A percentile compares a stretch with the other conserved stretches of the same genome.
These are phyloP conservation scores for Eptesicus fuscus DNA, from an alignment of 2,113 vertebrate genomes.

Conservation along the genomic window DNA sequence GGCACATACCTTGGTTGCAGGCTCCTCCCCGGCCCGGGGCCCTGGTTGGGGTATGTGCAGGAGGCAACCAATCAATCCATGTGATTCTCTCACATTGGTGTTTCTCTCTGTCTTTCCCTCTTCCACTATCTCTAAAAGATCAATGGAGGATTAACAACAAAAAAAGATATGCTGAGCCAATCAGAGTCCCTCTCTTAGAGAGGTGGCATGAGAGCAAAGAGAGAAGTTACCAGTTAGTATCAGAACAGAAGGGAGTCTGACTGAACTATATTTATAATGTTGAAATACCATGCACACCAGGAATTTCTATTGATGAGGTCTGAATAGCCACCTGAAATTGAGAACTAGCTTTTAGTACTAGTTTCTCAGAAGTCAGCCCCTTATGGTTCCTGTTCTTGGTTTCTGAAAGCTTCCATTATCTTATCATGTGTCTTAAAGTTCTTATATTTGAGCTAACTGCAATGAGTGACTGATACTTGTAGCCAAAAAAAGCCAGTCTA, in stretches of 20 bases:
- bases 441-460: constrained; percentile 18
- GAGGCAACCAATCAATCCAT: too few relatives aligned
- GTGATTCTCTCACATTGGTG: too few relatives aligned
- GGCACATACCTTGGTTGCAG: too few relatives aligned
- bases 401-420: constrained; percentile 31
- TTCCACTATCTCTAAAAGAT: too few relatives aligned
- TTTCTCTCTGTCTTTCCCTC: too few relatives aligned
- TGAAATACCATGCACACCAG: background rate
- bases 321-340: background rate
- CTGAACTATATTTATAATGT: background rate
- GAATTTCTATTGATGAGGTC: background rate
- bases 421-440: constrained; percentile 21
- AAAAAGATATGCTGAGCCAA: background rate
- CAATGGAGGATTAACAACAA: too few relatives aligned
- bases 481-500: too few relatives aligned
- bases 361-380: background rate
- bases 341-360: background rate
- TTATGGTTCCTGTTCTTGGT: background rate
- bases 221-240: background rate
- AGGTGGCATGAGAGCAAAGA: background rate
- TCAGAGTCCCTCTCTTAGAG: background rate
- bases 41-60: too few relatives aligned
- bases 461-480: background rate
- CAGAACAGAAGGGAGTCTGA: background rate
- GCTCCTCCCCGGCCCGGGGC: too few relatives aligned